These are phyloP conservation scores for Oenanthe melanoleuca DNA, from an alignment of 2,113 vertebrate genomes.

Conservation along the genomic window DNA sequence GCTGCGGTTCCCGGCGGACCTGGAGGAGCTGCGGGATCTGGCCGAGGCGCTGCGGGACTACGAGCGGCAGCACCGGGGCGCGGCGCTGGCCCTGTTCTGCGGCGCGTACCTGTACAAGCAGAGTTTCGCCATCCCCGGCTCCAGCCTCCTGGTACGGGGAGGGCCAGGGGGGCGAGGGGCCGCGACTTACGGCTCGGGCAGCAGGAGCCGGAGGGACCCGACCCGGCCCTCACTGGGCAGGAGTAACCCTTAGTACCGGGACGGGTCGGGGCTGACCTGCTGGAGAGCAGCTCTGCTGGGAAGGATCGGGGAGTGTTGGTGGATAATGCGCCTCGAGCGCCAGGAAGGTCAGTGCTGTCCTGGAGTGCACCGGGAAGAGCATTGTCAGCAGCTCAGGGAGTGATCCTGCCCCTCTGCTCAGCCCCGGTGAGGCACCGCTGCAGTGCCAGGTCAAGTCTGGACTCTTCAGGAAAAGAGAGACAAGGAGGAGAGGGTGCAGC, in stretches of 20 bases:
- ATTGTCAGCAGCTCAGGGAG: background rate
- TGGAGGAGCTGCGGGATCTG: constrained; percentile 88
- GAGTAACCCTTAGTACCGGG: background rate
- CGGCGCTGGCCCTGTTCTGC: constrained; percentile 90
- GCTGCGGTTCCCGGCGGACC: constrained; percentile 91
- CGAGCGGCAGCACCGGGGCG: constrained; percentile 85
- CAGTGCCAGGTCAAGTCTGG: background rate
- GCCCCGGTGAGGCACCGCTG: background rate
- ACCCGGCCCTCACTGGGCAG: background rate
- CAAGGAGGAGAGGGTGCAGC: background rate
- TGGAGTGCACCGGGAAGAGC: background rate
- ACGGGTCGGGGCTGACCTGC: background rate
- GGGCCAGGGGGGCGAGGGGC: background rate
- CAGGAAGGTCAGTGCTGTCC: background rate
- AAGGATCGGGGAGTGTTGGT: background rate
- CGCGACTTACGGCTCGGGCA: background rate
- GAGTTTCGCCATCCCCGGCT: constrained; percentile 95
- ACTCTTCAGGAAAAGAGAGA: background rate
- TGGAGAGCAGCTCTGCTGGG: background rate
- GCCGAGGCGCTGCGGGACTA: constrained; percentile 87
- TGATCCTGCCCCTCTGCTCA: background rate
- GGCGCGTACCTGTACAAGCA: constrained; percentile 98
- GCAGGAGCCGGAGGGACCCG: background rate
- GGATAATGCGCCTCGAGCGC: background rate
- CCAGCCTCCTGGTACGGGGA: constrained; percentile 87